phyloP scores from a whole-genome alignment of 2,113 vertebrate genomes.

The Ptilorrhoa leucosticta region DNA sequence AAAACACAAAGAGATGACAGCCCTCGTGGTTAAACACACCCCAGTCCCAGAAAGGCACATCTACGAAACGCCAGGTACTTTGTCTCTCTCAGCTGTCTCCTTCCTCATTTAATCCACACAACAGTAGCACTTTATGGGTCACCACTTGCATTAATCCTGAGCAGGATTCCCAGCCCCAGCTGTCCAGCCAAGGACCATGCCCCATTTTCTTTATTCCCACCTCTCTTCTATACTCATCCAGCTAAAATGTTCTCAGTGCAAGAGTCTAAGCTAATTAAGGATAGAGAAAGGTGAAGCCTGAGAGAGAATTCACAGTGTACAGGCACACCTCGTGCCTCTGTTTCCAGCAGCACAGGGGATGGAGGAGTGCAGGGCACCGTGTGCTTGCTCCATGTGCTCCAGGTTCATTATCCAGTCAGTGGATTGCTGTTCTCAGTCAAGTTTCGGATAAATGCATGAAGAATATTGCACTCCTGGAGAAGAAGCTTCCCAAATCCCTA shows the following conservation, averaged over 20 bases:
- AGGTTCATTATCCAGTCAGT: not conserved
- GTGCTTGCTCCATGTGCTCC: not conserved
- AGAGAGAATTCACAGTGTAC: not conserved
- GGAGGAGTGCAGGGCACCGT: accelerated
- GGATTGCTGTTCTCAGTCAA: not conserved
- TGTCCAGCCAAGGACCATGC: not conserved
- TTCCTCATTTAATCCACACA: not conserved
- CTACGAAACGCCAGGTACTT: not conserved
- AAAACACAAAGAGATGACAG: not conserved
- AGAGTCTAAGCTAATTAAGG: not conserved
- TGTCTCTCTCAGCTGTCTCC: not conserved
- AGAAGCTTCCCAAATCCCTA: not conserved
- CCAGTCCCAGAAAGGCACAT: not conserved
- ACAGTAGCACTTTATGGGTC: not conserved
- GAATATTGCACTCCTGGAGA: not conserved
- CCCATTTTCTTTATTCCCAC: not conserved
- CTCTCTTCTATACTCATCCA: not conserved
- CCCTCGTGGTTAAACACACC: not conserved
- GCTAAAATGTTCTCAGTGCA: not conserved
- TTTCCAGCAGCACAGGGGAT: not conserved
- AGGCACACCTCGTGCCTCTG: accelerated
- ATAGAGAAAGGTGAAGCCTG: not conserved
- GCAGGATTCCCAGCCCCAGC: not conserved
- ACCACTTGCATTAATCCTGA: not conserved
- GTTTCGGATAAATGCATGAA: not conserved